Evolutionary conservation across 1,140 invertebrate genomes (phyloP), one percentile per base, ranked within the genome.

Genomic region (Adoxophyes honmai): DNA sequence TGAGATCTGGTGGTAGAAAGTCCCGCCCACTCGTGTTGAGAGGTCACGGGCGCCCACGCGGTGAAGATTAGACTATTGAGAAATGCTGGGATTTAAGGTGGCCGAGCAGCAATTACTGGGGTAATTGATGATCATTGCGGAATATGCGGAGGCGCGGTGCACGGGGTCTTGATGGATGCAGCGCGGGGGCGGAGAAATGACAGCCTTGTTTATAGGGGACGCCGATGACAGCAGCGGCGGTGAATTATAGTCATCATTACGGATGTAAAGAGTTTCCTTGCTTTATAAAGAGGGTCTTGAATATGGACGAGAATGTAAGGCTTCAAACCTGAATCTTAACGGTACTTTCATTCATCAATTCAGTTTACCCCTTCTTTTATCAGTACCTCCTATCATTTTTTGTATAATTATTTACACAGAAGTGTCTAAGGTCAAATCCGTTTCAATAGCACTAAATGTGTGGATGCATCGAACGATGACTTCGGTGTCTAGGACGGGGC

Each of bases 1-100:
- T 58, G 52, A 63, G 36, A 57, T 55, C 62, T 21, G 53, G 57
- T 56, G 57, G 66, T 75, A 79, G 70, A 75, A 75, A 82, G 72
- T 58, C 42, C 59, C 51, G 62, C 77, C 81, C 73, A 84, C 81
- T 70, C 77, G 61, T 64, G 71, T 34, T 73, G 56, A 80, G 75
- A 77, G 81, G 78, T 80, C 77, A 78, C 44, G 33, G 37, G 44
- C 64, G 57, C 77, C 74, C 68, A 77, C 74, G 60, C 66, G 58
- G 59, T 54, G 18, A 53, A 62, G 62, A 68, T 67, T 54, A 58
- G 38, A 68, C 62, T 60, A 59, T 72, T 66, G 66, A 59, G 64
- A 62, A 69, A 66, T 61, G 64, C 56, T 51, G 62, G 59, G 52
- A 65, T 61, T 64, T 70, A 57, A 51, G 55, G 28, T 38, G 69